phyloP scores from a whole-genome alignment of 2,888 invertebrate species.

The Agonopterix alstromeriana region DNA sequence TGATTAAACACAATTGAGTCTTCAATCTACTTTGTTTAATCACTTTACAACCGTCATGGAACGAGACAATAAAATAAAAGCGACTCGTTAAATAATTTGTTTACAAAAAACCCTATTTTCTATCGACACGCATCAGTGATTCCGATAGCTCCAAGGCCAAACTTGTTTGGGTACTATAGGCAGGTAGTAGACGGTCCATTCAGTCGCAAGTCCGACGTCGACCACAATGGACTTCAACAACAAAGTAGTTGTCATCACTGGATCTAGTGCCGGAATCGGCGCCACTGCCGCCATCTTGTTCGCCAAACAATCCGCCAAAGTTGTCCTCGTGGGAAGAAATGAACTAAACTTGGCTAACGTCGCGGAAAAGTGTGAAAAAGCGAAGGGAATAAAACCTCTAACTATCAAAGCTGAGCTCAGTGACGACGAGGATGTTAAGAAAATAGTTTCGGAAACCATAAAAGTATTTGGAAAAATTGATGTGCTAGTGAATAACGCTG shows the following conservation, averaged over 20 bases:
- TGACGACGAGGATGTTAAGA: constrained; percentile 80
- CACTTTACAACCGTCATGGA: too few species aligned
- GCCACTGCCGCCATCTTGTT: constrained; percentile 81
- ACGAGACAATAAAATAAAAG: too few species aligned
- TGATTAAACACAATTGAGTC: too few species aligned
- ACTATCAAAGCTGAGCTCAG: constrained; percentile 80
- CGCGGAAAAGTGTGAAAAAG: constrained; percentile 73
- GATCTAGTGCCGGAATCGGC: constrained; percentile 86
- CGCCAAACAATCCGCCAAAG: constrained; percentile 79
- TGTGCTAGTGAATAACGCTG: constrained; percentile 91
- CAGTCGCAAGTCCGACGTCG: constrained; percentile 19
- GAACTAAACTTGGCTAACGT: constrained; percentile 79
- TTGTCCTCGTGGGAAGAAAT: constrained; percentile 84
- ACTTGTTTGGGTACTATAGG: background rate
- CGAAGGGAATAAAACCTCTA: constrained; percentile 63
- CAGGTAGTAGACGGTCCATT: background rate
- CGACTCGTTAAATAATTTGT: too few species aligned
- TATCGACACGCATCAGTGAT: background rate
- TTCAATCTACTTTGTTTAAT: too few species aligned
- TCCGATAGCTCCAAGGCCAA: background rate
- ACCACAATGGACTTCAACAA: constrained; percentile 73
- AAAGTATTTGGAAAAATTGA: constrained; percentile 82
- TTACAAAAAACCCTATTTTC: background rate
- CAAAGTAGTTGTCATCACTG: constrained; percentile 80
- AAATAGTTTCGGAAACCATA: constrained; percentile 81